Base-by-base conservation (phyloP, 53 echinoderm and acorn worm genomes). In the Antedon mediterranea region DNA sequence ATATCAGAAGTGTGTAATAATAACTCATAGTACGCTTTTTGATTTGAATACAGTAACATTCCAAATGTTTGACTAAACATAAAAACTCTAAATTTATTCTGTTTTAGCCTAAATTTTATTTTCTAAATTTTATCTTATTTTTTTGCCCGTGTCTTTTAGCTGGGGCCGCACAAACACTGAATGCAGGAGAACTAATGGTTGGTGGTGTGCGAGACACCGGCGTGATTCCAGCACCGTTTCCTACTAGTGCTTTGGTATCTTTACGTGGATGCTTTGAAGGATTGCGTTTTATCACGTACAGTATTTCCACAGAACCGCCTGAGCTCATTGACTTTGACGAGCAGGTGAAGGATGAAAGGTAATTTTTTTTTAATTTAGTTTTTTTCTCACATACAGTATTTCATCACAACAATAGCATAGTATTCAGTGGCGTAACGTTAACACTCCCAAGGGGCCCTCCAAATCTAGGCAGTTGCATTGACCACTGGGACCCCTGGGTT, bases 231-330 rank as follows among this genome's bases (percentile, higher is more conserved):
- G 41, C 76, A 29, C 87, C 89, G 28, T 89, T 92, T 43, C 91
- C 97, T 28, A 71, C 82, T 20, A 5, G 77, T 13, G 84, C 89
- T 13, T 82, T 81, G 34, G 74, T 77, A 1, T 85, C 97, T 0
- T 77, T 95, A 76, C 81, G 94, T 32, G 97, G 92, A 8, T 95
- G 97, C 78, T 91, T 81, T 32, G 82, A 89, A 33, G 97, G 82
- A 31, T 78, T 92, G 28, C 87, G 93, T 1, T 95, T 91, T 71
- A 89, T 95, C 78, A 85, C 89, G 2, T 92, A 80, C 84, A 95
- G 95, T 73, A 95, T 92, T 71, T 81, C 97, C 0, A 85, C 97
- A 13, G 91, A 95, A 72, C 91, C 91, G 30, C 91, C 97, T 13
- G 87, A 91, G 70, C 79, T 91, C n/a, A 87, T 95, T 27, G 79